Evolutionary conservation across 2,888 invertebrate species (phyloP), one percentile per base, ranked within the genome.

Genomic region (Syrista parreyssii): DNA sequence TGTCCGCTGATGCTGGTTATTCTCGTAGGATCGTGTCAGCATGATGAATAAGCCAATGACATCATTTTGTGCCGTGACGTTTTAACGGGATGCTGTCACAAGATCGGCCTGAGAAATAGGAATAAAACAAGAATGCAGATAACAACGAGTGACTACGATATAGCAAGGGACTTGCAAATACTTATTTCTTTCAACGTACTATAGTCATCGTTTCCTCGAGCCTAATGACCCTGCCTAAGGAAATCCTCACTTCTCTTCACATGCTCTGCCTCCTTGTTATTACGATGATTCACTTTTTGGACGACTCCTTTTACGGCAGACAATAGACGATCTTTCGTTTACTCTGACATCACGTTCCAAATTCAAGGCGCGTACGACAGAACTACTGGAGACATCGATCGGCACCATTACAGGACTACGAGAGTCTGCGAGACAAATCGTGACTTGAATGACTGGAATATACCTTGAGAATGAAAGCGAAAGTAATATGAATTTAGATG

Each of bases 141-240:
- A 55, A 55, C 40, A 55, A 23, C 6, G 55, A 9, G 55, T 23
- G 23, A 55, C 23, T 55, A 55, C 9, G 55, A 23, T 55, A 23
- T 55, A 55, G 9, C 9, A 9, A 23, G 55, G 23, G 23, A 55
- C 55, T 15, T 55, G 55, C 9, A 55, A 23, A 55, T 23, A 55
- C 55, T 55, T 9, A 15, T 55, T 23, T 55, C 55, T 23, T 23
- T 55, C 9, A 9, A 55, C 55, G 9, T 55, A 55, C 15, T 55
- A 23, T 23, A 34, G 55, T 68, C 32, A 34, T 55, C 75, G 73
- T 79, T 73, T 78, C 76, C 75, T 75, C 72, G 68, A 55, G 55
- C 55, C 23, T 55, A 23, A 23, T 55, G 55, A 55, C 55, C 55
- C 55, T 55, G 23, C 55, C 23, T 23, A 55, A 55, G 9, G 55